Percentiles rank a stretch among this genome's conserved stretches.
These are phyloP conservation scores for Apamea anceps DNA, from an alignment of 2,888 invertebrate species.

Conservation along the genomic window DNA sequence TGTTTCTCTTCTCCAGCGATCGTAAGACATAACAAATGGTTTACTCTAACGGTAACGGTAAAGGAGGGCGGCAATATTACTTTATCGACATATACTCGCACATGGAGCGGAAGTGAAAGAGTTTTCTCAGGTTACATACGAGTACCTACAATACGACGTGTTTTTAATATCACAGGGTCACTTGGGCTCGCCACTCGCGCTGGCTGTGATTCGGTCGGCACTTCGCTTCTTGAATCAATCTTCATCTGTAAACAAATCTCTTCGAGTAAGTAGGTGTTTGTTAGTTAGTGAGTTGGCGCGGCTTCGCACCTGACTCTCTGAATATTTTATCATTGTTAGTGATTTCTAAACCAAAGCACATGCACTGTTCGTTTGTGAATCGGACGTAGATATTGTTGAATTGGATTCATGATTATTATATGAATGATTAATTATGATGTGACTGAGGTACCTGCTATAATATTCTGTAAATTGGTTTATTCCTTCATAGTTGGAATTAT, in stretches of 20 bases:
- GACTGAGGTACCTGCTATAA: not conserved
- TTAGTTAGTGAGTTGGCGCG: constrained; percentile 19
- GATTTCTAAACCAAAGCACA: constrained; percentile 4
- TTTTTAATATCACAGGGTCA: not conserved
- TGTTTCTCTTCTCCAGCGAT: not conserved
- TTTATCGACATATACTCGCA: not conserved
- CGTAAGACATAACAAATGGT: not conserved
- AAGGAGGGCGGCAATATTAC: not conserved
- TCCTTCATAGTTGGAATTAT: not conserved
- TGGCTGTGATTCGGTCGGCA: constrained; percentile 6
- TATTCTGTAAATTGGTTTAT: not conserved
- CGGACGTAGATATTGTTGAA: not conserved
- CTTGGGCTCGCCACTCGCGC: not conserved
- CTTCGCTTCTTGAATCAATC: constrained; percentile 26
- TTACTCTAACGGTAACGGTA: not conserved
- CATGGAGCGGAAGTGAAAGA: not conserved
- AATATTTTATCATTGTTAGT: constrained; percentile 25
- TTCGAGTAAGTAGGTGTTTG: constrained; percentile 11
- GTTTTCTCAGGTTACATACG: not conserved
- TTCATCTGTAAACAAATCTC: constrained; percentile 28
- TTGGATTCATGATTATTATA: constrained; percentile 10
- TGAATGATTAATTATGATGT: not conserved
- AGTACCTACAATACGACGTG: no score
- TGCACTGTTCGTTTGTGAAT: not conserved
- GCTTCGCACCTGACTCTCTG: not conserved